Evolutionary conservation across 2,888 invertebrate genomes (phyloP).

Genomic region (Eucriotettix oculatus): DNA sequence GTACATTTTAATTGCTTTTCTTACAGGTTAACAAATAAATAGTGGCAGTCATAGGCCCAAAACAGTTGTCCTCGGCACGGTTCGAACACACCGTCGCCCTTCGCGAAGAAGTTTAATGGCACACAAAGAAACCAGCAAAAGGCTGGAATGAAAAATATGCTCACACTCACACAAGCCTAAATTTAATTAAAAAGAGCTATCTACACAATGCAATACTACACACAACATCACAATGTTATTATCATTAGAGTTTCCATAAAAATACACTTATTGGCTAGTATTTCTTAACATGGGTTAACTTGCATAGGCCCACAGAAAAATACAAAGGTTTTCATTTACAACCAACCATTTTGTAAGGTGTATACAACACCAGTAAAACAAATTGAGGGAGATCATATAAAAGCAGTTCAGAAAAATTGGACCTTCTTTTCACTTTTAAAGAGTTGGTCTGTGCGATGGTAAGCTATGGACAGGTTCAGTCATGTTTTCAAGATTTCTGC

Average conservation of each 20-base stretch:
- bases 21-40: too few species aligned
- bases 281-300: not conserved
- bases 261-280: constrained; percentile 12
- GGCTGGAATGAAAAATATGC: too few species aligned
- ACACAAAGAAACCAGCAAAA: too few species aligned
- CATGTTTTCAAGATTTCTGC: not conserved
- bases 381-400: not conserved
- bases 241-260: constrained; percentile 9
- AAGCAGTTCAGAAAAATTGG: not conserved
- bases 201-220: too few species aligned
- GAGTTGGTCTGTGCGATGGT: not conserved
- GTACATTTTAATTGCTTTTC: too few species aligned
- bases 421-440: not conserved
- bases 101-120: too few species aligned
- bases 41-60: too few species aligned
- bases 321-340: not conserved
- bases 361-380: not conserved
- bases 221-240: constrained; percentile 10
- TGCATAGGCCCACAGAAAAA: constrained; percentile 7
- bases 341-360: not conserved
- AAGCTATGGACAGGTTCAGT: not conserved
- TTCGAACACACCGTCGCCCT: too few species aligned
- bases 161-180: too few species aligned
- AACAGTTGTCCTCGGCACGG: too few species aligned
- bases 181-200: too few species aligned